Base-by-base conservation (phyloP, 1,140 invertebrate genomes). In the Patella vulgata region DNA sequence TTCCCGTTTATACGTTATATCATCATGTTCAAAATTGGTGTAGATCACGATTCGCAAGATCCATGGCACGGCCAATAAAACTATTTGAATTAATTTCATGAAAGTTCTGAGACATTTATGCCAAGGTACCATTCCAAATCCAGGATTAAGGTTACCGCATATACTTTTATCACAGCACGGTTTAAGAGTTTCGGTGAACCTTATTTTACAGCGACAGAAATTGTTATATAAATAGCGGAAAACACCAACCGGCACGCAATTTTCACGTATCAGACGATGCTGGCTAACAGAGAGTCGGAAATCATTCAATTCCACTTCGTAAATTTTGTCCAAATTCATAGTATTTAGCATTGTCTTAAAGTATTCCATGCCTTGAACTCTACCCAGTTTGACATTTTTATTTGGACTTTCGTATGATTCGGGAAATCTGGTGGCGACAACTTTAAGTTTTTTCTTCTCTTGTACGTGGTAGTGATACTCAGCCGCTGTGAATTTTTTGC, bases 131-230 rank as follows among this genome's bases (percentile, higher is more conserved):
- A 54, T 27, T 12, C 42, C 51, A 3, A 59, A 19, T 4, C 60
- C 61, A 12, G 50, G 47, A 27, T 59, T 59, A 19, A 68, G 30
- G n/a, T 25, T 21, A 23, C 66, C 66, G 25, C 61, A 54, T 0
- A 68, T 33, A 33, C 33, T 30, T n/a, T 47, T 39, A 5, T 58
- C 43, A 50, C 66, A 68, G 39, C 66, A 68, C 25, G 33, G n/a
- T 11, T 48, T 51, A 1, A 66, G 53, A 12, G 58, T 46, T 23
- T 54, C 31, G 9, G 57, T 61, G 23, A 60, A 56, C 17, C 70
- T 48, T 23, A 77, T 59, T 33, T 73, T 63, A 63, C 74, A 77
- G 6, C 67, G 68, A 14, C 74, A 25, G 2, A 77, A 50, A 28
- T 59, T 64, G 39, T 70, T 64, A 48, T 74, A 74, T 4, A 77